Base-by-base conservation (phyloP, 2,888 invertebrate species). In the Sminthurides aquaticus region DNA sequence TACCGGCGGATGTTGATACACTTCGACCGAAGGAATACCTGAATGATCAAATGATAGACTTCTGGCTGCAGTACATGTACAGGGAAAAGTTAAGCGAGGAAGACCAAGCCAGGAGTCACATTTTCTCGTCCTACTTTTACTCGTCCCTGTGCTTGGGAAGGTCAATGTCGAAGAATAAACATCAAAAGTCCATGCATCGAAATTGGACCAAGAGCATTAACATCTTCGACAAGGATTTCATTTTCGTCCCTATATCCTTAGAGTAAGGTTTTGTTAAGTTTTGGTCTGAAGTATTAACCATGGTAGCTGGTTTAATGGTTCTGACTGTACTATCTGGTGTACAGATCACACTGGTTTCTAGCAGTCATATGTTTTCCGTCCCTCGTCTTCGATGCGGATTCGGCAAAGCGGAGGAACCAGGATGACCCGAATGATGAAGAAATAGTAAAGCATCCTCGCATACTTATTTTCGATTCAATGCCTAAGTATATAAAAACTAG, bases 171-270 rank as follows among this genome's bases (percentile, higher is more conserved):
- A 52, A 54, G 48, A 52, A n/a, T 2, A 1, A 18, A 26, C 52
- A 60, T 24, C 49, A 54, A 29, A 24, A 52, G 22, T 54, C 52
- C 5, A 60, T 60, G 25, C 60, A 27, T 0, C 91, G 90, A 78
- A 91, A 89, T 25, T 99, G 98, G 98, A 98, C 98, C 0, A 93
- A 95, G 78, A 88, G 90, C 80, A 91, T 97, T 0, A 93, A 99
- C 79, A 84, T 99, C 61, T 99, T 99, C 80, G 87, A 90, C 57
- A 97, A 97, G 82, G 97, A 98, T 79, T 98, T 88, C 78, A 86
- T 99, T 68, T 86, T 99, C 71, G 89, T 99, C 78, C 99, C 99
- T 71, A 95, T 99, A 64, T 97, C 97, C 82, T 95, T 97, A 81
- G 91, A 92, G 83, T 92, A 77, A 79, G 81, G 78, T 67, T n/a